Evolutionary conservation across 2,797 vertebrate genomes (phyloP), one percentile per base, ranked within the genome.

Genomic region (Tiaroga cobitis): DNA sequence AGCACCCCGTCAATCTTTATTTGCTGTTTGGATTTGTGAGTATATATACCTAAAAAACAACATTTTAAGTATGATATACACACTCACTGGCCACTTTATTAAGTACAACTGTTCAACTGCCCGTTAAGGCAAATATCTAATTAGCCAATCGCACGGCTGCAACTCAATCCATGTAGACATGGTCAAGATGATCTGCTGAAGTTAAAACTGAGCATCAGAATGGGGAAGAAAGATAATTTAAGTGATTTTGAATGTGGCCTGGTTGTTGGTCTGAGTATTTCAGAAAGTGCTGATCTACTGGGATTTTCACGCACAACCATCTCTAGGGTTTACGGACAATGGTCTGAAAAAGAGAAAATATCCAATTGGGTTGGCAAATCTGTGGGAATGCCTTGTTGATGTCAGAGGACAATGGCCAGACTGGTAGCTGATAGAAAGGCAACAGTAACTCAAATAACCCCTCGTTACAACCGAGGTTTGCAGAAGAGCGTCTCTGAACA

Each of bases 21-120:
- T 94, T 99, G 87, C 96, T 99, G 32, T 94, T 97, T 87, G 93
- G 92, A 87, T 99, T 99, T 93, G 98, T 99, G 93, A 97, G 98
- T 93, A 90, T 88, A 90, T 88, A 78, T 88, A 77, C 24, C 39
- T 54, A 6, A 21, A 21, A 49, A 73, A 16, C 1, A 67, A 18
- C 8, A 32, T 32, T 43, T 41, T 5, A 43, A 21, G 13, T 63
- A 63, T 63, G 26, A 8, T 18, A 54, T 54, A 9, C 54, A 24
- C 8, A 21, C 56, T 61, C 10, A 61, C 24, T 2, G 56, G 56
- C n/a, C n/a, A 26, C 56, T n/a, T 59, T 59, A 59, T 59, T 59
- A 59, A 24, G 4, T 9, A 56, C 54, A 24, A 8, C 51, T 56
- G 51, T 59, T 59, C 56, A n/a, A 24, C 56, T n/a, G 56, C 9